Percentiles rank a stretch among this genome's conserved stretches.
These are phyloP conservation scores for Acanthurus lineatus DNA, from an alignment of 2,797 vertebrate genomes.

Conservation along the genomic window DNA sequence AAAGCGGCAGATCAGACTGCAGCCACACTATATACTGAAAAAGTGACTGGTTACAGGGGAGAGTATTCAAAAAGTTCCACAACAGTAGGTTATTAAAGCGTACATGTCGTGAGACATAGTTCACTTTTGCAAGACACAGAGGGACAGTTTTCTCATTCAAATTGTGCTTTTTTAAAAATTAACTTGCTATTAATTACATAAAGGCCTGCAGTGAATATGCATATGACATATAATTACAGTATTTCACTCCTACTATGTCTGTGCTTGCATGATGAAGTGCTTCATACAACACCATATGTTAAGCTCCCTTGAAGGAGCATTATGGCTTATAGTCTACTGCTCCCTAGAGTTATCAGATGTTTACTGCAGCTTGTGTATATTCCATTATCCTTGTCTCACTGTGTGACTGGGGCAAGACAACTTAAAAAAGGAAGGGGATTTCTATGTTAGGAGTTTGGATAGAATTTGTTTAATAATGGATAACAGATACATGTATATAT, in stretches of 20 bases:
- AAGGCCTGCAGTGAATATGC: slow-evolving; percentile 60
- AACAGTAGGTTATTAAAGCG: slow-evolving; percentile 23
- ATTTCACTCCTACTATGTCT: slow-evolving; percentile 59
- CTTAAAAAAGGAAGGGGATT: neutral
- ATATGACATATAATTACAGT: slow-evolving; percentile 68
- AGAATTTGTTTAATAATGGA: neutral
- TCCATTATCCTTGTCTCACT: slow-evolving; percentile 7
- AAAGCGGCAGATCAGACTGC: slow-evolving; percentile 8
- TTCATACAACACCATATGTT: slow-evolving; percentile 52
- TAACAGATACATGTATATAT: neutral
- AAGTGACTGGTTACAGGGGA: slow-evolving; percentile 12
- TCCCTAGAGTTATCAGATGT: slow-evolving; percentile 60
- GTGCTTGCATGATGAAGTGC: slow-evolving; percentile 56
- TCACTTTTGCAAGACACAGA: slow-evolving; percentile 50
- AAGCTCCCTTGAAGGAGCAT: neutral
- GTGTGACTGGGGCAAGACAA: rapidly evolving
- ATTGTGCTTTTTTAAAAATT: slow-evolving; percentile 62
- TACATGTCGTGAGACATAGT: slow-evolving; percentile 44
- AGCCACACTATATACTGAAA: slow-evolving; percentile 10
- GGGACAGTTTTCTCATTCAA: slow-evolving; percentile 54
- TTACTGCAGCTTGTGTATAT: slow-evolving; percentile 59
- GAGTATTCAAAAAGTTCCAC: slow-evolving; percentile 34
- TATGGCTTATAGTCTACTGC: slow-evolving; percentile 75
- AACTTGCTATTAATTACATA: slow-evolving; percentile 62
- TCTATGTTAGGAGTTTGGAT: neutral